Conservation (phyloP, 2,797 vertebrate species). For the Helarctos malayanus region DNA sequence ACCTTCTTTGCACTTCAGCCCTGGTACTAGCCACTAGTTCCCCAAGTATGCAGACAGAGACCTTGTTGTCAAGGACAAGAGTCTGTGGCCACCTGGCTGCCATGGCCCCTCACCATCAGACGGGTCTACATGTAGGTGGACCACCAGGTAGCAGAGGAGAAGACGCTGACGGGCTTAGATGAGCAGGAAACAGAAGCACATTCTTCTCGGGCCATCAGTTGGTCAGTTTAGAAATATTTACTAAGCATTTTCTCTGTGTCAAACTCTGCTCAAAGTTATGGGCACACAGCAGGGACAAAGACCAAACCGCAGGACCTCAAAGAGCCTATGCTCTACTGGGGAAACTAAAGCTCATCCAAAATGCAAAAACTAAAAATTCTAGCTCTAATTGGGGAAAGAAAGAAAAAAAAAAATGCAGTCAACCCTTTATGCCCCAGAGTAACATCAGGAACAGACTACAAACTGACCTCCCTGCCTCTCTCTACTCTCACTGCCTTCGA, state of each 20-base stretch:
- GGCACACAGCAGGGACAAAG: not conserved
- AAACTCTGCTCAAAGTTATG: not conserved
- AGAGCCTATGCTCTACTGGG: not conserved
- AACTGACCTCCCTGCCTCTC: not conserved
- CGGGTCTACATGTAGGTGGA: not conserved
- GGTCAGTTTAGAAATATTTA: not conserved
- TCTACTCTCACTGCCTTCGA: not conserved
- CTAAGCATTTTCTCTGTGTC: not conserved
- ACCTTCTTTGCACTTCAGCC: slow-evolving; percentile 25
- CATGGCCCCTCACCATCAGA: not conserved
- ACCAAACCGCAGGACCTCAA: not conserved
- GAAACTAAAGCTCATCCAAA: not conserved
- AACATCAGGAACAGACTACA: not conserved
- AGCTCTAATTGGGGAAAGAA: not conserved
- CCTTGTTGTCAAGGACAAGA: not conserved
- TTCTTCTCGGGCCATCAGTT: not conserved
- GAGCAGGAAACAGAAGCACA: not conserved
- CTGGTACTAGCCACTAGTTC: not conserved
- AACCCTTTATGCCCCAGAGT: not conserved
- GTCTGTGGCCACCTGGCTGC: not conserved
- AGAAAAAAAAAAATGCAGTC: not conserved
- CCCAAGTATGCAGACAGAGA: slow-evolving; percentile 54
- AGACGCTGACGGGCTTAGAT: not conserved
- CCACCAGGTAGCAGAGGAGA: not conserved
- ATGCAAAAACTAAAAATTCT: not conserved